Base-by-base conservation (phyloP, 2,113 vertebrate species). In the Prolemur simus region DNA sequence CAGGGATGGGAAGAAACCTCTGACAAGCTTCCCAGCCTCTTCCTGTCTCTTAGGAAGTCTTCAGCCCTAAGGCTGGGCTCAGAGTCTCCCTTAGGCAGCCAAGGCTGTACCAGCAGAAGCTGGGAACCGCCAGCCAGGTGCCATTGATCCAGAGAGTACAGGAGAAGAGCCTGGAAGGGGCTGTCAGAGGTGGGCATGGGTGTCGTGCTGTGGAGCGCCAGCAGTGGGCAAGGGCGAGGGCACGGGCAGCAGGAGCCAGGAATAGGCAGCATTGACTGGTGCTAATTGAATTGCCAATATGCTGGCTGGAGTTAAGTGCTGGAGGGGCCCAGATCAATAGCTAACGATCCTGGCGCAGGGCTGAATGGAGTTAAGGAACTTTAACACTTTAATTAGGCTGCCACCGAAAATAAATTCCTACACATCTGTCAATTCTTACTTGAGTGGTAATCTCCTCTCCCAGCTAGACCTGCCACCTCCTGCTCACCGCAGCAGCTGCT, bases 351-450 rank as follows among this genome's bases (percentile, higher is more conserved):
- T 97, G 97, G 98, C 93, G 89, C 96, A 94, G 96, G 97, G 97
- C 98, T 98, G 98, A 98, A 98, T 98, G 96, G 98, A 98, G 98
- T 98, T 98, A 98, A 98, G 97, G 98, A 98, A 98, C 98, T 98
- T 98, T 98, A 98, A 98, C 98, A 98, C 98, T 98, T 98, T 98
- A 98, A 98, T 98, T 98, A 98, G 98, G 97, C 98, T 90, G 95
- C 98, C 97, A 97, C 97, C 84, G 95, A 97, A 98, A 98, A 98
- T 98, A 98, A 98, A 98, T 97, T 98, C 98, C 97, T 97, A 97
- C 96, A 96, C 97, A 97, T 98, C 97, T 98, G 97, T 98, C 97
- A 98, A 92, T 98, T 98, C 98, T 97, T 97, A 58, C 95, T 97
- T 96, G 95, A 96, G 97, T 83, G 92, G 96, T 98, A 95, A 97